Evolutionary conservation across 2,113 vertebrate genomes (phyloP), one percentile per base, ranked within the genome.

Genomic region (Pardalotus punctatus): DNA sequence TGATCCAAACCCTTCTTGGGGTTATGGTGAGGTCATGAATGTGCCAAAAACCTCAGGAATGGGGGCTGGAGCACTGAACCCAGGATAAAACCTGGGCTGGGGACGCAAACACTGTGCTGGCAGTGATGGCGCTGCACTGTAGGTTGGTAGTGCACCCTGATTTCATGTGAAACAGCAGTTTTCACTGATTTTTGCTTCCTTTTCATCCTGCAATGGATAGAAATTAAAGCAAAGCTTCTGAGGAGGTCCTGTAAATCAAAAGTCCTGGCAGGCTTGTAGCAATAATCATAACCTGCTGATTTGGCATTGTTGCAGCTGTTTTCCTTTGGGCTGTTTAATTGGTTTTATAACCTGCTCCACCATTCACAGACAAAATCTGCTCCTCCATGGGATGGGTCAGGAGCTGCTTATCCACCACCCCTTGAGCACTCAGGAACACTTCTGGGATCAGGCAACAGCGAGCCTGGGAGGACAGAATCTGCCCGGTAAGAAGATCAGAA

Each of bases 401-500:
- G 82, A 40, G 65, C 86, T 71, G 90, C 67, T 84, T 84, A 25
- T 23, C 4, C 72, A 3, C 2, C 92, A 67, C 33, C 13, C 27
- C 18, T 66, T 27, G 90, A 83, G 56, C 53, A 66, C 67, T 70
- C 66, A 19, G 96, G 94, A 81, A 86, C 29, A 16, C 43, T 93
- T 93, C 82, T 78, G 2, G 93, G 95, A 74, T 95, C 97, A 77
- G 97, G 91, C 66, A 97, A 97, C 29, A 96, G 94, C 42, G 95
- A 86, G 57, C 4, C 36, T 88, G 95, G 96, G 83, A 97, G 86
- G 92, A 96, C 87, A 3, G 78, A 90, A 61, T 91, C 96, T 81
- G 82, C 97, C 83, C 60, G 98, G 99, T 99, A 97, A 98, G 98
- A 88, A 69, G 21, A n/a, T 16, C 33, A 38, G 33, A 33, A 21